Conservation (phyloP, 2,113 vertebrate species). For the Capreolus pygargus region DNA sequence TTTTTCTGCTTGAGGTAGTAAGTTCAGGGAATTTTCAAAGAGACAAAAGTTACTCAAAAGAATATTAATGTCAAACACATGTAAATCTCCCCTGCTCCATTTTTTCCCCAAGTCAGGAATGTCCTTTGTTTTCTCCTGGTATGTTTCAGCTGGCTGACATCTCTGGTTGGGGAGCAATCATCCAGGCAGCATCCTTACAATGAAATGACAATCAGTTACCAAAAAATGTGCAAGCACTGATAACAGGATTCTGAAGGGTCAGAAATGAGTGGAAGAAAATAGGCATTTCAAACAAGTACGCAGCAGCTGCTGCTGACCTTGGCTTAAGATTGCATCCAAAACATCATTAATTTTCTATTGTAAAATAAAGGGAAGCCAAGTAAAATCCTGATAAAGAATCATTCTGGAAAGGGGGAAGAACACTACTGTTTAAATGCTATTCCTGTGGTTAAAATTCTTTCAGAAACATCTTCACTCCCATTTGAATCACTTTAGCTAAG, state of each 20-base stretch:
- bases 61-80: slow-evolving; percentile 55
- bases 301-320: slow-evolving; percentile 42
- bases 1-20: slow-evolving; percentile 4
- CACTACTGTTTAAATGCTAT: slow-evolving; percentile 38
- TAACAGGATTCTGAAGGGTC: slow-evolving; percentile 53
- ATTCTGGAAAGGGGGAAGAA: slow-evolving; percentile 5
- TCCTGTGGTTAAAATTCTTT: slow-evolving; percentile 62
- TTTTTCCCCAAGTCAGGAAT: slow-evolving; percentile 6
- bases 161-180: slow-evolving; percentile 11
- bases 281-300: not conserved
- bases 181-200: slow-evolving; percentile 5
- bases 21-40: slow-evolving; percentile 50
- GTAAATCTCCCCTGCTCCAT: not conserved
- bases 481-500: not conserved
- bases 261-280: slow-evolving; percentile 23
- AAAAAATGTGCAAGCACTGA: slow-evolving; percentile 63
- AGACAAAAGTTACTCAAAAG: slow-evolving; percentile 44
- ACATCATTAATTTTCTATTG: slow-evolving; percentile 47
- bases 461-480: slow-evolving; percentile 48
- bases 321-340: slow-evolving; percentile 44
- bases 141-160: slow-evolving; percentile 18
- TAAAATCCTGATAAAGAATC: slow-evolving; percentile 37
- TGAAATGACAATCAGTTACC: slow-evolving; percentile 54
- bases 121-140: slow-evolving; percentile 28
- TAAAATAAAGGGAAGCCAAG: slow-evolving; percentile 45